These are phyloP conservation scores for Odontomyia ornata DNA, from an alignment of 2,888 invertebrate genomes.

Conservation along the genomic window DNA sequence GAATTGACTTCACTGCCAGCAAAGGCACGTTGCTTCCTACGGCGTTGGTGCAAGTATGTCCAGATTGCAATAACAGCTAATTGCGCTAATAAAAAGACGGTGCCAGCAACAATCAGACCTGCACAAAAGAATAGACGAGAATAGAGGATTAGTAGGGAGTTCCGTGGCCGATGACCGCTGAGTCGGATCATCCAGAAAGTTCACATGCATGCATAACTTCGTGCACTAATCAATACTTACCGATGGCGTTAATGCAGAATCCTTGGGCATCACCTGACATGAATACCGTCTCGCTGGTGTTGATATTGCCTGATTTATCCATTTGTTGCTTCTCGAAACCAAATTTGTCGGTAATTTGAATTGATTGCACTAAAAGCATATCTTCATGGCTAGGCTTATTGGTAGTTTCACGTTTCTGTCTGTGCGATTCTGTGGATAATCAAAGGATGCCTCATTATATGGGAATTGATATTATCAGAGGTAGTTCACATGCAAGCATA, in stretches of 20 bases:
- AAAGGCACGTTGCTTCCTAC: conserved; percentile 66
- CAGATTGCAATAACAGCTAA: conserved; percentile 86
- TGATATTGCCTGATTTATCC: conserved; percentile 64
- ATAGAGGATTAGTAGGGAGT: not conserved
- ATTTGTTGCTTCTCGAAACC: conserved; percentile 78
- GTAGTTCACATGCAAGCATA: not conserved
- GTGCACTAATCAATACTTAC: conserved; percentile 55
- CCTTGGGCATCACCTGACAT: conserved; percentile 70
- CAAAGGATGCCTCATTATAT: not conserved
- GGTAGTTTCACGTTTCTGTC: conserved; percentile 57
- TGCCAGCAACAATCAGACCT: conserved; percentile 85
- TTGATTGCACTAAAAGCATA: conserved; percentile 87
- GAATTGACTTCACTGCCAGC: conserved; percentile 45
- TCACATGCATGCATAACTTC: not conserved
- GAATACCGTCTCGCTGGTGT: conserved; percentile 77
- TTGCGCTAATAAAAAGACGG: conserved; percentile 86
- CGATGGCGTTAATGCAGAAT: conserved; percentile 64
- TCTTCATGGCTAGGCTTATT: conserved; percentile 73
- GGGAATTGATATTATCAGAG: not conserved
- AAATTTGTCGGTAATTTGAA: conserved; percentile 92
- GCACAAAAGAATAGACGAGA: conserved; percentile 58
- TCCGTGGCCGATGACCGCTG: not conserved
- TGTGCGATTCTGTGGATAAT: conserved; percentile 32
- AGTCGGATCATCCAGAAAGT: not conserved
- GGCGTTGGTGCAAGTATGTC: conserved; percentile 88